These are phyloP conservation scores for Cryptotermes secundus DNA, from an alignment of 1,140 invertebrate genomes.

Conservation along the genomic window DNA sequence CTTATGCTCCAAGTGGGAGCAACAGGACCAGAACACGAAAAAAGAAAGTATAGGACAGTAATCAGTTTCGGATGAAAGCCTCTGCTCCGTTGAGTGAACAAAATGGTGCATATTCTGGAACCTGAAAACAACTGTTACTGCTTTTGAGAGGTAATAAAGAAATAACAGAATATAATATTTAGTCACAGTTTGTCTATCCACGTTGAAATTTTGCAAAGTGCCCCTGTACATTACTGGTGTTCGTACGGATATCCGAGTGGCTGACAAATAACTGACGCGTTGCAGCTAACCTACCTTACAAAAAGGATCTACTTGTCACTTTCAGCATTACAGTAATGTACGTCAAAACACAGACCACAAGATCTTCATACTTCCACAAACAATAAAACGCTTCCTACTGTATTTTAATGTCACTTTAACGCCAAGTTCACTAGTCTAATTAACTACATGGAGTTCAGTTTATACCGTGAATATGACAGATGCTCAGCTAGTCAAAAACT, in stretches of 20 bases:
- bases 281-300: not conserved
- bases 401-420: too few relatives aligned
- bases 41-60: too few relatives aligned
- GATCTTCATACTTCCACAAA: not conserved
- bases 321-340: not conserved
- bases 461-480: too few relatives aligned
- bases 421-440: too few relatives aligned
- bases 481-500: too few relatives aligned
- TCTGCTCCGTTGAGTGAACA: too few relatives aligned
- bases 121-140: not conserved
- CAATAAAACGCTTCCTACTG: not conserved
- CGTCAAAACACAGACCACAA: not conserved
- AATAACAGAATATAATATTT: not conserved
- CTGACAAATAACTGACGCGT: not conserved
- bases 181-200: not conserved
- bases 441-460: too few relatives aligned
- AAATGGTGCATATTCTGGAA: not conserved
- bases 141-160: not conserved
- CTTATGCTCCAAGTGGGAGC: too few relatives aligned
- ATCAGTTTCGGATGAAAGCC: too few relatives aligned
- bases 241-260: not conserved
- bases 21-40: too few relatives aligned
- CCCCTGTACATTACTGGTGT: not conserved
- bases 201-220: not conserved
- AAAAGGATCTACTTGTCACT: not conserved